Conservation (phyloP, 1,140 invertebrate species). For the Asobara japonica region DNA sequence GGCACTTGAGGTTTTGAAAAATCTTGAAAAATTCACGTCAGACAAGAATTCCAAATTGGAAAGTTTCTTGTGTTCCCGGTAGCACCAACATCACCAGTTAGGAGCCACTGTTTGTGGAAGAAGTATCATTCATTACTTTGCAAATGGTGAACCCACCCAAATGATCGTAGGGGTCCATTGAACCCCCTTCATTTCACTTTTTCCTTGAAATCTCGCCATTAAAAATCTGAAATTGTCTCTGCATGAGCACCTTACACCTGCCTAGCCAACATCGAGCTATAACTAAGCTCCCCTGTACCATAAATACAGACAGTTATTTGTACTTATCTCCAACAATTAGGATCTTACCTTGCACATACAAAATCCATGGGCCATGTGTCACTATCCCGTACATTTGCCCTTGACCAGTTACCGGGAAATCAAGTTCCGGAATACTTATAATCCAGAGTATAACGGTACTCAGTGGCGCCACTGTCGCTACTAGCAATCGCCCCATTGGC, state of each 20-base stretch:
- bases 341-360: not conserved
- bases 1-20: too few relatives aligned
- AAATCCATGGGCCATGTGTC: not conserved
- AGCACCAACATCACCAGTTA: too few relatives aligned
- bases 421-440: slow-evolving; percentile 38
- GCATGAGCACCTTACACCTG: slow-evolving; percentile 1
- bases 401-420: slow-evolving; percentile 26
- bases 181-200: too few relatives aligned
- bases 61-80: too few relatives aligned
- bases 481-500: slow-evolving; percentile 26
- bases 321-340: slow-evolving; percentile 2
- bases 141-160: too few relatives aligned
- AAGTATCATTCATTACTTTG: too few relatives aligned
- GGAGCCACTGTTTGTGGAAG: too few relatives aligned
- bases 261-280: not conserved
- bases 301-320: slow-evolving; percentile 3
- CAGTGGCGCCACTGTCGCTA: slow-evolving; percentile 17
- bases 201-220: not conserved
- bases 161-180: too few relatives aligned
- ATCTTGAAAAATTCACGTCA: too few relatives aligned
- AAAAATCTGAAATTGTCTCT: not conserved
- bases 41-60: too few relatives aligned
- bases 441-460: slow-evolving; percentile 25
- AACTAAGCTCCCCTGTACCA: too few relatives aligned
- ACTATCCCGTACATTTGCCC: not conserved